Evolutionary conservation across 2,888 invertebrate genomes (phyloP).

Genomic region (Keiferia lycopersicella): DNA sequence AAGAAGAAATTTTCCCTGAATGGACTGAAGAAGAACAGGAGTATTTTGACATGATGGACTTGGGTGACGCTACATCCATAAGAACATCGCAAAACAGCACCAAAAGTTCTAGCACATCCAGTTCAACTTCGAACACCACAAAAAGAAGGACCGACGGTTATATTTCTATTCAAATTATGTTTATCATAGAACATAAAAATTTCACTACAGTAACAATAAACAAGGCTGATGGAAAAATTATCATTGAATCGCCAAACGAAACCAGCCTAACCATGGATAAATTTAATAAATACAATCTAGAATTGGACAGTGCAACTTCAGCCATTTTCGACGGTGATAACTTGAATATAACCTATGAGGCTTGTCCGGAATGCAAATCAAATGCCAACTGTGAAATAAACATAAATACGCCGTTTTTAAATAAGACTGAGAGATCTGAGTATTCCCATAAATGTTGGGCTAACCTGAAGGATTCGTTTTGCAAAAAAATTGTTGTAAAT

Average conservation of each 20-base stretch:
- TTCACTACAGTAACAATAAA: conserved; percentile 77
- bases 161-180: conserved; percentile 57
- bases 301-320: conserved; percentile 55
- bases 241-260: conserved; percentile 63
- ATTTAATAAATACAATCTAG: conserved; percentile 55
- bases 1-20: conserved; percentile 66
- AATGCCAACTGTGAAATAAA: conserved; percentile 57
- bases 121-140: conserved; percentile 37
- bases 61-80: conserved; percentile 40
- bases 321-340: conserved; percentile 61
- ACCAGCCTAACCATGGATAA: conserved; percentile 50
- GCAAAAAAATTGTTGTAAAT: conserved; percentile 56
- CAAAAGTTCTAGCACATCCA: background rate
- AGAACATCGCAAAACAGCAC: conserved; percentile 52
- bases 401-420: conserved; percentile 25
- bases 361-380: conserved; percentile 57
- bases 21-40: conserved; percentile 65
- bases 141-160: conserved; percentile 58
- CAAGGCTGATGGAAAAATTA: conserved; percentile 54
- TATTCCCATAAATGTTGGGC: conserved; percentile 54
- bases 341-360: conserved; percentile 57
- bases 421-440: conserved; percentile 27
- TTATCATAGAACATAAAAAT: conserved; percentile 73
- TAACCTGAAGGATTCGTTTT: conserved; percentile 65
- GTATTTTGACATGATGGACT: conserved; percentile 51